Base-by-base conservation (phyloP, 1,140 invertebrate genomes). In the Lucilia sericata region DNA sequence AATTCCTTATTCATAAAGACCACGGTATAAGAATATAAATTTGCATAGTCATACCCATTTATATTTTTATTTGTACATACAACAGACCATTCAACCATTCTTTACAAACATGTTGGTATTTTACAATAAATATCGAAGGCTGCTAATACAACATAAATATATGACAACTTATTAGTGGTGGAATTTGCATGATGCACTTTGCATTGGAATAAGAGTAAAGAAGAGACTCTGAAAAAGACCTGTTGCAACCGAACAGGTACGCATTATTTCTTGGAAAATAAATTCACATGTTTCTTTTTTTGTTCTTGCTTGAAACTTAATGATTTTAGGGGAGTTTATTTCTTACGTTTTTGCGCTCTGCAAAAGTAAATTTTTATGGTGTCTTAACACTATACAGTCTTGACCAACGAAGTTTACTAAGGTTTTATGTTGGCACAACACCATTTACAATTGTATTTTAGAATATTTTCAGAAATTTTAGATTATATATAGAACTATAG, bases 141-240 rank as follows among this genome's bases (percentile, higher is more conserved):
- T 70, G 19, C 65, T 70, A 70, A 70, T 70, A 70, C 65, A 70
- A 70, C 21, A 70, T 70, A 42, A 42, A 42, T 42, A 21, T 25
- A 21, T 70, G 65, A 70, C 65, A 70, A 70, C 65, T 70, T 70
- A 70, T 70, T 70, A 25, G 9, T 70, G 65, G 10, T 21, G 65
- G 65, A 21, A 70, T 70, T 70, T 70, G 65, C 65, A 70, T 70
- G n/a, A 70, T 21, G 65, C n/a, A 70, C 65, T 70, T 70, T 70
- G 65, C 65, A 70, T 70, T 21, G n/a, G 21, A 19, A n/a, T 60
- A 70, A 70, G 10, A 21, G 19, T n/a, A 21, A 30, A 30, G 25
- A 30, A 30, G 25, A 30, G 25, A 70, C 65, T 9, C 3, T 25
- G 65, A 70, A 25, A 9, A 70, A 19, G 21, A 70, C 65, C 65